phyloP scores from a whole-genome alignment of 2,113 vertebrate genomes.

The Scophthalmus maximus region DNA sequence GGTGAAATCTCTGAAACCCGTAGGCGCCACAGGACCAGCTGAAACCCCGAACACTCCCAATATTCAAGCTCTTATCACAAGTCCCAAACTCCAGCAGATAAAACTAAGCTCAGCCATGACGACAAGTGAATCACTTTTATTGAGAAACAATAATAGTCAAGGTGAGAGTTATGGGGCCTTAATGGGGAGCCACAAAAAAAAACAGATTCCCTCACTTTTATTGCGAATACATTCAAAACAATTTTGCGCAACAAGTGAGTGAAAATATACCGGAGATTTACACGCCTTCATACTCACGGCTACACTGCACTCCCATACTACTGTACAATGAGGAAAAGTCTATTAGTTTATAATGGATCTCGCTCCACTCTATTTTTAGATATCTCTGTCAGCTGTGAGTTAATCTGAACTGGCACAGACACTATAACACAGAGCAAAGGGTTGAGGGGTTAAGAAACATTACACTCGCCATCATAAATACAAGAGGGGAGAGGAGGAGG shows the following conservation, averaged over 20 bases:
- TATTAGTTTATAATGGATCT: conserved; percentile 20
- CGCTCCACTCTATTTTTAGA: conserved; percentile 17
- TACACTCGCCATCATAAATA: conserved; percentile 24
- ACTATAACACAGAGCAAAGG: not conserved
- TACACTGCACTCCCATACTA: not conserved
- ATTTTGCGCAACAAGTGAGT: not conserved
- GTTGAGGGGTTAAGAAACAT: conserved; percentile 43
- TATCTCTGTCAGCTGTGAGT: conserved; percentile 1
- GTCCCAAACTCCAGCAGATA: not conserved
- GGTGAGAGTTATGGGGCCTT: not conserved
- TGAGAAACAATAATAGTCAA: not conserved
- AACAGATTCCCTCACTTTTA: not conserved
- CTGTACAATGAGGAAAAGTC: conserved; percentile 4
- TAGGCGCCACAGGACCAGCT: not conserved
- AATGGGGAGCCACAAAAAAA: too few species aligned
- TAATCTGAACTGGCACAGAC: conserved; percentile 18
- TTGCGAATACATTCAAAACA: not conserved
- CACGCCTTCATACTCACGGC: not conserved
- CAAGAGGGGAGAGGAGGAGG: conserved; percentile 8
- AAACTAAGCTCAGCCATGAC: not conserved
- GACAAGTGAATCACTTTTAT: conserved; percentile 3
- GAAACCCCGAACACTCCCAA: not conserved
- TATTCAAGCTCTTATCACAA: conserved; percentile 1
- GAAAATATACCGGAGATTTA: not conserved
- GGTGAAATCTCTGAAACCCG: not conserved